Percentiles rank a stretch among this genome's conserved stretches.
Evolutionary conservation across 2,888 invertebrate genomes (phyloP).

Genomic region (Choreutis nemorana): DNA sequence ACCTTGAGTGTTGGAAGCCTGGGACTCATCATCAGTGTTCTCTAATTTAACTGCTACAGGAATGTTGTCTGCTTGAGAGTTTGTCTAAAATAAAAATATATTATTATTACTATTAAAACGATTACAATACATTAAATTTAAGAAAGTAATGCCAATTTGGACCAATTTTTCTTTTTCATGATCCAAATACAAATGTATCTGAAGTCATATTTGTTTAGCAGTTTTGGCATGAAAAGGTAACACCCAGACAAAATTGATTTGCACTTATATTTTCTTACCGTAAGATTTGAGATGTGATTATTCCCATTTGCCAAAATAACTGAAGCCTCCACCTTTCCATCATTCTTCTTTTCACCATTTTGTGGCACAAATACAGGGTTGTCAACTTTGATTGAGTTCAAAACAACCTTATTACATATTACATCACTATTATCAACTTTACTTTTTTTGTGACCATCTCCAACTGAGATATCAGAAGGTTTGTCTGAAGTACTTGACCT

Average conservation of each 20-base stretch:
- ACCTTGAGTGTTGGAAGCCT: constrained; percentile 38
- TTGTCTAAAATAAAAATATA: constrained; percentile 19
- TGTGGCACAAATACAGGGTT: constrained; percentile 29
- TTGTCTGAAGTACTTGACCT: constrained; percentile 58
- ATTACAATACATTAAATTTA: neutral
- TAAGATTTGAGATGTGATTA: constrained; percentile 21
- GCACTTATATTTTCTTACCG: too few species aligned
- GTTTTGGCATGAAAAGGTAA: too few species aligned
- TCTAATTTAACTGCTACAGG: constrained; percentile 50
- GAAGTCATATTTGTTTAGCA: too few species aligned
- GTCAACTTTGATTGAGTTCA: constrained; percentile 33
- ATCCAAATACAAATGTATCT: too few species aligned
- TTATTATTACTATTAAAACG: neutral
- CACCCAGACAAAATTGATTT: too few species aligned
- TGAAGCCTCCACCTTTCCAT: constrained; percentile 29
- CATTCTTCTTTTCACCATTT: constrained; percentile 42
- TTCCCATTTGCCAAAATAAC: constrained; percentile 44
- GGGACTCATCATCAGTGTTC: constrained; percentile 35
- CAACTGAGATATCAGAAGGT: constrained; percentile 41
- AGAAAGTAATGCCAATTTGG: neutral
- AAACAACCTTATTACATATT: constrained; percentile 40
- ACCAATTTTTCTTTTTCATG: too few species aligned
- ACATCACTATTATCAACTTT: constrained; percentile 46
- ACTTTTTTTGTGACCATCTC: constrained; percentile 40
- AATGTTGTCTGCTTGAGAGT: constrained; percentile 35